Evolutionary conservation across 2,888 invertebrate genomes (phyloP).

Genomic region (Epinotia demarniana): DNA sequence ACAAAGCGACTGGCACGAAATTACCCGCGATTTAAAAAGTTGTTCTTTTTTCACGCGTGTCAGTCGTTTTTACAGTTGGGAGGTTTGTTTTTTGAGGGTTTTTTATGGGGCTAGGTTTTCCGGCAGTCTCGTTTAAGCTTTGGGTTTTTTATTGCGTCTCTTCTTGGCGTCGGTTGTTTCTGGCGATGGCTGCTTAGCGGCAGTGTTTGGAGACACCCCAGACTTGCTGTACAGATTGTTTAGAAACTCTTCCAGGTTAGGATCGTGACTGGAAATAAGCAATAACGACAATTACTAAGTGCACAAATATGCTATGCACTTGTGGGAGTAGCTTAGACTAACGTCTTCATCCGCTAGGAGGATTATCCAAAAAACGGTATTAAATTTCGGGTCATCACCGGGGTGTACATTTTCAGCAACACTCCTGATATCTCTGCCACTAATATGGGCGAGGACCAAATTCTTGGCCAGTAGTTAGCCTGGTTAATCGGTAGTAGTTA

Average conservation of each 20-base stretch:
- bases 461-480: no score
- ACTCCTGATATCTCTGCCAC: no score
- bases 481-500: no score
- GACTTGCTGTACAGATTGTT: constrained; percentile 91
- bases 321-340: neutral
- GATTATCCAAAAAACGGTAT: no score
- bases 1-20: constrained; percentile 44
- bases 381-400: no score
- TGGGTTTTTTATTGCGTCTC: constrained; percentile 75
- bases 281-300: neutral
- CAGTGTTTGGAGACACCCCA: constrained; percentile 64
- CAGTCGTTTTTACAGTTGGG: constrained; percentile 51
- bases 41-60: constrained; percentile 26
- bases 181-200: constrained; percentile 54
- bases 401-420: no score
- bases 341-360: neutral
- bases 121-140: constrained; percentile 57
- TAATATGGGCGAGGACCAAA: no score
- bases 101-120: constrained; percentile 3
- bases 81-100: constrained; percentile 23
- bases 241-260: constrained; percentile 92
- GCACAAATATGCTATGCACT: neutral
- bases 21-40: constrained; percentile 20
- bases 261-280: constrained; percentile 82
- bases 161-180: constrained; percentile 63